Evolutionary conservation across 2,797 vertebrate genomes (phyloP), one percentile per base, ranked within the genome.

Genomic region (Siniperca obscura): DNA sequence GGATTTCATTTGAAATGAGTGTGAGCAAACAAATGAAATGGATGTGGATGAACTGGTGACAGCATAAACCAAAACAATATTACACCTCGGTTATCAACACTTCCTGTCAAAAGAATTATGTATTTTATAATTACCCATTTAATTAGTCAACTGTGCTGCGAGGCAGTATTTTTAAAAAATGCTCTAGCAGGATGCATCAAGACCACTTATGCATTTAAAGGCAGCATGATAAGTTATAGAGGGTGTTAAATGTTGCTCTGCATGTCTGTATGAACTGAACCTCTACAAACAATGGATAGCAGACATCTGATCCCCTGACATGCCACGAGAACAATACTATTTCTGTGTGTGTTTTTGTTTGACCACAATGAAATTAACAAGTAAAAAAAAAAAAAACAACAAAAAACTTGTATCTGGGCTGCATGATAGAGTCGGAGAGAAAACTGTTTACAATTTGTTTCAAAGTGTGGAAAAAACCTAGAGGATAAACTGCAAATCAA

Each of bases 401-500:
- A 53, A 40, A 25, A 64, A 74, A n/a, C 12, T 7, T 62, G 52
- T 65, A 44, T 86, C 78, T 82, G 78, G 44, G 76, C 70, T 78
- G 79, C 72, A 67, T 59, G 64, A 81, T 21, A 57, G 66, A 53
- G 48, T 42, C 42, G 9, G 14, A 55, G 64, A 55, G 22, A 71
- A 64, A 25, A 36, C 34, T 65, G 73, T 83, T 86, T 70, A 68
- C 73, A 71, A 71, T 88, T 74, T 76, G 10, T 70, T n/a, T 82
- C 25, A 69, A 61, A 78, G 78, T 17, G 78, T 65, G 81, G 78
- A 86, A 89, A 82, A 85, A 78, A 70, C 64, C 74, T 25, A 5
- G 67, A 76, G 82, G 84, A 83, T 40, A 81, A 87, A 84, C 38
- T 72, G 9, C 9, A 52, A 84, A 84, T 82, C 67, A 78, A 88